Evolutionary conservation across 2,113 vertebrate species (phyloP), one percentile per base, ranked within the genome.

Genomic region (Dasyprocta punctata): DNA sequence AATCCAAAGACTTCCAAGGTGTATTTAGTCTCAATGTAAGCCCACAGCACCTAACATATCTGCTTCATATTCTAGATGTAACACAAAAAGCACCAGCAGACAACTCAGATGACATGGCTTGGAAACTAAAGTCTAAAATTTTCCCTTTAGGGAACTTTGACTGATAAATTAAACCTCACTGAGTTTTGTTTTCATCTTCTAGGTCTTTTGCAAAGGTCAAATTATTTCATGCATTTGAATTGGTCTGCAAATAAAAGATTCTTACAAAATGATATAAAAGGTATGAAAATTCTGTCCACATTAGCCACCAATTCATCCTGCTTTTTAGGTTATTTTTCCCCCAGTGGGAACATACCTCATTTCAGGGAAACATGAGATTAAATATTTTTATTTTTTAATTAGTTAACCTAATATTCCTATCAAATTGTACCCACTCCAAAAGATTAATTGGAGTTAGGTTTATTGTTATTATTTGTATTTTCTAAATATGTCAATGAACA

Each of bases 331-430:
- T 78, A n/a, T 58, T 54, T 49, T 14, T 1, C 38, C 52, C 44
- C 44, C 41, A 65, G 13, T n/a, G 12, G 12, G 4, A 84, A 44
- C 2, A 84, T 11, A 86, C 75, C 19, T 83, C 30, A 86, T 81
- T 87, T 87, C 69, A 71, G 36, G 30, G 19, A 88, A 54, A 47
- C 24, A 88, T 4, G 38, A 38, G 24, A 60, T 47, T 93, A 33
- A 73, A 63, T 80, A 69, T 90, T 93, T 54, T 41, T n/a, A 65
- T 60, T 60, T 93, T 86, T 83, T 52, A 75, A 91, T 88, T 84
- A 52, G 77, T 73, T 85, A 38, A 67, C 6, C 4, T 56, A 94
- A 65, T 80, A 80, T 16, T 73, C 10, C 7, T 91, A 73, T 58
- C 24, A 81, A 89, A 52, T 33, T 49, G 49, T 44, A 54, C 38